Evolutionary conservation across 2,888 invertebrate genomes (phyloP).

Genomic region (Thymelicus sylvestris): DNA sequence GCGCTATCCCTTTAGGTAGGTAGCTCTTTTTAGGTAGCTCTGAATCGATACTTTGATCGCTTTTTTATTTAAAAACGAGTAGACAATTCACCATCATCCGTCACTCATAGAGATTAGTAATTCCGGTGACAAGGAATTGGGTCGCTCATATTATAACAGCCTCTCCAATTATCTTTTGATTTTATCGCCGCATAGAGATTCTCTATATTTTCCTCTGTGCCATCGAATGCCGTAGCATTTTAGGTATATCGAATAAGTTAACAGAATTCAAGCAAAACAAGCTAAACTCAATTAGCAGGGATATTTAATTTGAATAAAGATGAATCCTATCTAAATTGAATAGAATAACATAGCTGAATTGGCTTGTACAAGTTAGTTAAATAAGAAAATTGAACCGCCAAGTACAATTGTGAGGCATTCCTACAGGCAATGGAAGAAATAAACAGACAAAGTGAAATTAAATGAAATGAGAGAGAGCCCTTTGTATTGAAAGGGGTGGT

Average conservation of each 20-base stretch:
- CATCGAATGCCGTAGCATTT: constrained; percentile 16
- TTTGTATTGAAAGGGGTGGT: constrained; percentile 22
- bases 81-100: too few species aligned
- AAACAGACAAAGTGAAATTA: constrained; percentile 50
- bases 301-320: constrained; percentile 53
- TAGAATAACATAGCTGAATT: constrained; percentile 53
- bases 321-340: constrained; percentile 61
- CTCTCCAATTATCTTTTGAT: too few species aligned
- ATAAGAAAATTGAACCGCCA: constrained; percentile 54
- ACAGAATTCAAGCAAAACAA: constrained; percentile 44
- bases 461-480: constrained; percentile 44
- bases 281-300: constrained; percentile 44
- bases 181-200: too few species aligned
- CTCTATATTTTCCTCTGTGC: too few species aligned
- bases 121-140: too few species aligned
- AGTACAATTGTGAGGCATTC: constrained; percentile 51
- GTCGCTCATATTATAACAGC: too few species aligned
- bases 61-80: too few species aligned
- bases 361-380: constrained; percentile 52
- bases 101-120: too few species aligned
- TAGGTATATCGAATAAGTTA: constrained; percentile 7
- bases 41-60: too few species aligned
- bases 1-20: too few species aligned
- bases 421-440: constrained; percentile 47
- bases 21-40: too few species aligned